Evolutionary conservation across 2,113 vertebrate species (phyloP), one percentile per base, ranked within the genome.

Genomic region (Elephas maximus): DNA sequence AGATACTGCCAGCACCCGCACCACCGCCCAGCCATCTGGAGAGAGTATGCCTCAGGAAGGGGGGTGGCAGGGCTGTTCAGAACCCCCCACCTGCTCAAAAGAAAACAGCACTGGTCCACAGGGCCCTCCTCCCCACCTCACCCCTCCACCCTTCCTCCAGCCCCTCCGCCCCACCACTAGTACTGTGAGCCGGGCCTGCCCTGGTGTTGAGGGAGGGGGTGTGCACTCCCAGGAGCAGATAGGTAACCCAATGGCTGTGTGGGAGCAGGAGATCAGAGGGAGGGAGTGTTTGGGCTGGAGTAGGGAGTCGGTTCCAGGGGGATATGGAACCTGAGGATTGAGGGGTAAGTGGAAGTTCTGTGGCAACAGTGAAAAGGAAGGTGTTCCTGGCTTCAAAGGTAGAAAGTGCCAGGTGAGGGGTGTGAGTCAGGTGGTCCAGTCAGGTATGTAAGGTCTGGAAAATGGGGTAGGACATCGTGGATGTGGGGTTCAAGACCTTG

Each of bases 1-100:
- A 97, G 98, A 96, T 96, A 97, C 95, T 24, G 8, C 81, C 1
- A 0, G 53, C 87, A 96, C 96, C 93, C 91, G 90, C 77, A 88
- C 77, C 3, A 21, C n/a, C 2, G 18, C 37, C 76, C 44, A 3
- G 10, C 82, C 30, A 12, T 53, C 90, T 80, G 94, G 88, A 94
- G 73, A 76, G 77, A 37, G 62, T 41, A 51, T 11, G 14, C 30
- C 8, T 20, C n/a, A 37, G 71, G 37, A 41, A 37, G 71, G 37
- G n/a, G 18, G 17, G 71, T 2, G 33, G 69, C 53, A 8, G 2
- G 23, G 2, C 14, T 21, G 57, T 12, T 41, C 65, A 37, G 69
- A 44, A 63, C 33, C 44, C 26, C n/a, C 63, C 9, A 24, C n/a
- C n/a, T 71, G 37, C 85, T 45, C 8, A 26, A 30, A n/a, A 73